Base-by-base conservation (phyloP, 2,888 invertebrate genomes). In the Trichopoda pennipes region DNA sequence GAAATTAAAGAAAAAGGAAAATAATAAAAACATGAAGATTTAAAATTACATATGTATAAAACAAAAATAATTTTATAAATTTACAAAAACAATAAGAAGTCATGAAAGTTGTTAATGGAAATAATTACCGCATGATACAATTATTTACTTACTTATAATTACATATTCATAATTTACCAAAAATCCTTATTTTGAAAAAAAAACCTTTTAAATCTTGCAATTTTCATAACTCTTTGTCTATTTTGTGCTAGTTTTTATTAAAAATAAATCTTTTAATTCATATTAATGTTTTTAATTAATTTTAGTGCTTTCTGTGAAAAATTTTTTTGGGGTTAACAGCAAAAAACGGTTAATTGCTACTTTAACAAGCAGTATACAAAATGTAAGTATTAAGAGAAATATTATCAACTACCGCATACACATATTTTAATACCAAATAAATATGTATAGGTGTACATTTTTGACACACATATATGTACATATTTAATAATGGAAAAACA, bases 221-320 rank as follows among this genome's bases (percentile, higher is more conserved):
- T 68, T 76, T 81, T 17, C 53, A 64, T 69, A 23, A 51, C 55
- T 38, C 21, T 10, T 32, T 35, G n/a, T 8, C 51, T 28, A 1
- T 32, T 44, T 68, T 38, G 32, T 21, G 12, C 32, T 23, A 61
- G 32, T 4, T 19, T 58, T 38, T 9, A 61, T 49, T 32, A 35
- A 3, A 8, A 17, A 49, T 17, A 8, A 47, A 38, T 28, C 4
- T 28, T 28, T 28, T 28, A 28, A 28, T 28, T 28, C 3, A 8
- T 16, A 17, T 14, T 53, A 51, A 44, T 23, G 35, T 28, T 44
- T 17, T 32, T 55, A 47, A 69, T 58, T 73, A 7, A 32, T 82
- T 82, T 12, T 64, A 82, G 82, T 82, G 75, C 82, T 82, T 82
- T 79, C 55, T 78, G 75, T 79, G 78, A 75, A 78, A 70, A 66